A percentile compares a stretch with the other conserved stretches of the same genome.
Conservation (phyloP, 2,113 vertebrate species). For the Pseudorasbora parva region DNA sequence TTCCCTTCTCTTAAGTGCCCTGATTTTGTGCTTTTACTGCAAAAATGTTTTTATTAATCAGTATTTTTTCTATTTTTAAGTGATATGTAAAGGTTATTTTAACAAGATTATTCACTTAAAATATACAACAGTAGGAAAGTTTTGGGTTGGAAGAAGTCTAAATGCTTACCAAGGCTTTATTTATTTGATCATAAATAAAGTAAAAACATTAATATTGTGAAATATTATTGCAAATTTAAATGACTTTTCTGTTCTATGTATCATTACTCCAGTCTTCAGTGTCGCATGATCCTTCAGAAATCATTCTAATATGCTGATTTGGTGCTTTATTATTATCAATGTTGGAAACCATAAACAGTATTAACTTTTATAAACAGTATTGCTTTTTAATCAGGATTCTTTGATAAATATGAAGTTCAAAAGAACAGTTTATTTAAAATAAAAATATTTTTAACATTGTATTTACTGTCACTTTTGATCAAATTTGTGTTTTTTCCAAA, state of each 20-base stretch:
- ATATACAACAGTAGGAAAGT: neutral
- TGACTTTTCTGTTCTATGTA: too few species aligned
- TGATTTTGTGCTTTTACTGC: neutral
- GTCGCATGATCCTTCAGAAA: neutral
- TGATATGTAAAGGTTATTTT: neutral
- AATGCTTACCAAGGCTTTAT: neutral
- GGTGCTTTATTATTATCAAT: neutral
- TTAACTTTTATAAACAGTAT: too few species aligned
- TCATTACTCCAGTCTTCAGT: neutral
- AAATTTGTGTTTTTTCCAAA: too few species aligned
- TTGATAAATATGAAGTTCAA: neutral
- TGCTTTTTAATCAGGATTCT: neutral
- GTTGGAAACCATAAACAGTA: neutral
- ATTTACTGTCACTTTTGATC: too few species aligned
- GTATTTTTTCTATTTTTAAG: neutral
- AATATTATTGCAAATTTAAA: neutral
- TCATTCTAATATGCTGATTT: neutral
- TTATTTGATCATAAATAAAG: neutral
- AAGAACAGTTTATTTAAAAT: too few species aligned
- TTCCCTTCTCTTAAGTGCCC: neutral
- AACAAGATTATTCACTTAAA: neutral
- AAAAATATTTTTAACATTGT: too few species aligned
- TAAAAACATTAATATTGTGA: neutral
- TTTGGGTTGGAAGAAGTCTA: neutral
- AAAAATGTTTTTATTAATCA: conserved; percentile 13